A percentile compares a stretch with the other conserved stretches of the same genome.
phyloP scores from a whole-genome alignment of 2,888 invertebrate genomes.

The Monopis laevigella region DNA sequence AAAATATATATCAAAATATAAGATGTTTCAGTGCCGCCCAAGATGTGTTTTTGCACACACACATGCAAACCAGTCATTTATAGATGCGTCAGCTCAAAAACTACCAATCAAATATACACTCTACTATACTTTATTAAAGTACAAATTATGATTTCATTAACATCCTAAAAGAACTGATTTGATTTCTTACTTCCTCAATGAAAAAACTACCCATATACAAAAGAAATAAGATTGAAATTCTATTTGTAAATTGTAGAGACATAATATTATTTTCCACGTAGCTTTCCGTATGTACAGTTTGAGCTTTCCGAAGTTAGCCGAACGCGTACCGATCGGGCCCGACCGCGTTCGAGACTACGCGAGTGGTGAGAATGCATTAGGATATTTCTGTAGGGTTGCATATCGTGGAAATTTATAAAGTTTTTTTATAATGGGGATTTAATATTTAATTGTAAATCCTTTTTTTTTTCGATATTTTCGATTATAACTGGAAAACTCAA shows the following conservation, averaged over 20 bases:
- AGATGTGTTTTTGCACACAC: conserved; percentile 51
- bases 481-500: too few species aligned
- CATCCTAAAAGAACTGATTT: too few species aligned
- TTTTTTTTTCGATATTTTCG: too few species aligned
- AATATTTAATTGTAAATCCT: too few species aligned
- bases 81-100: conserved; percentile 60
- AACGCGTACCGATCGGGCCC: conserved; percentile 63
- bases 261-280: neutral
- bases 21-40: conserved; percentile 31
- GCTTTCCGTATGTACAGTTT: conserved; percentile 21
- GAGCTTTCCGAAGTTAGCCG: conserved; percentile 50
- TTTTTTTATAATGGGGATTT: neutral
- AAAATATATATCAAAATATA: conserved; percentile 14
- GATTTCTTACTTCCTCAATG: too few species aligned
- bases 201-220: neutral
- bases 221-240: neutral
- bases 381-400: conserved; percentile 43
- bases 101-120: conserved; percentile 25
- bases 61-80: conserved; percentile 41
- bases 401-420: conserved; percentile 1
- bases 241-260: neutral
- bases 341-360: conserved; percentile 58
- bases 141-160: neutral
- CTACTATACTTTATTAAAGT: conserved; percentile 18
- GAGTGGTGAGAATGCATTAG: conserved; percentile 61